These are phyloP conservation scores for Tinea trinotella DNA, from an alignment of 2,888 invertebrate genomes.

Conservation along the genomic window DNA sequence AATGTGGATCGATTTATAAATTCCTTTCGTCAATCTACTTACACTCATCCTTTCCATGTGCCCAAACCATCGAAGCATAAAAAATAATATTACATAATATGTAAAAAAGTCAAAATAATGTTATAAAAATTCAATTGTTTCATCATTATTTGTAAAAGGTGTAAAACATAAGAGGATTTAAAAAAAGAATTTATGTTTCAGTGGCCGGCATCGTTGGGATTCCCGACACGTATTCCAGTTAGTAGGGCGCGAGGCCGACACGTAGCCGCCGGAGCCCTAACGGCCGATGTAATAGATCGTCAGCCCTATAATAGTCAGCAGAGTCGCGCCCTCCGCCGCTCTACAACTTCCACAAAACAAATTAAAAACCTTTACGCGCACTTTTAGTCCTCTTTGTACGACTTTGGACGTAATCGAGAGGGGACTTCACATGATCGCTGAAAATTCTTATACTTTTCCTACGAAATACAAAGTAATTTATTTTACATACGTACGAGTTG, in stretches of 20 bases:
- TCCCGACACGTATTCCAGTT: slow-evolving; percentile 55
- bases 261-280: slow-evolving; percentile 53
- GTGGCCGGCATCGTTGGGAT: slow-evolving; percentile 28
- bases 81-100: no score
- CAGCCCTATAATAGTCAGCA: slow-evolving; percentile 47
- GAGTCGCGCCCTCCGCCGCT: slow-evolving; percentile 38
- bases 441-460: no score
- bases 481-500: no score
- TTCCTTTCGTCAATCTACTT: no score
- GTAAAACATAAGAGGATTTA: not conserved
- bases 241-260: slow-evolving; percentile 62
- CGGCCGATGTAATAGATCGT: slow-evolving; percentile 52
- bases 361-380: slow-evolving; percentile 57
- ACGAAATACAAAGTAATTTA: no score
- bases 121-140: not conserved
- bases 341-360: slow-evolving; percentile 46
- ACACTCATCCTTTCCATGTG: no score
- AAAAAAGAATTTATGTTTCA: not conserved
- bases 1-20: no score
- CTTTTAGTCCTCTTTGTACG: slow-evolving; percentile 23
- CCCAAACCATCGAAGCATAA: no score
- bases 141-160: not conserved
- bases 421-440: not conserved
- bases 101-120: not conserved
- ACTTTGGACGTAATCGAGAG: not conserved